These are phyloP conservation scores for Scelioninae gen. 1 DNA, from an alignment of 2,888 invertebrate species.

Conservation along the genomic window DNA sequence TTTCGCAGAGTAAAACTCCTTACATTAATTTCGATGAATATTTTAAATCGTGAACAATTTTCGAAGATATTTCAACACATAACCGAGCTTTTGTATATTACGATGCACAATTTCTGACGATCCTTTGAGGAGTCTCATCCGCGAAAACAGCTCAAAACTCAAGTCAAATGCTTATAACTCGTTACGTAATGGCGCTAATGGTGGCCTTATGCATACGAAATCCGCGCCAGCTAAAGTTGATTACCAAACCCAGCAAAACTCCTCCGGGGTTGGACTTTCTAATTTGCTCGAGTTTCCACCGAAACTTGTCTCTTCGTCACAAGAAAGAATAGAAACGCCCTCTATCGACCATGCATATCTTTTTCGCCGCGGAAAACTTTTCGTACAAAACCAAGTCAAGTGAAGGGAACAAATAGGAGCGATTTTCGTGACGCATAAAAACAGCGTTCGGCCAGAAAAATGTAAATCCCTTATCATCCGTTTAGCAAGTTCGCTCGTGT, in stretches of 20 bases:
- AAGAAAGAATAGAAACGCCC: constrained; percentile 36
- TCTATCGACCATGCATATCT: constrained; percentile 31
- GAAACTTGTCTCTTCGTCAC: constrained; percentile 36
- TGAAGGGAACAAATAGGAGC: constrained; percentile 51
- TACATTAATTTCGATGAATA: no score
- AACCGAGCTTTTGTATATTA: no score
- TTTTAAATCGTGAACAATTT: no score
- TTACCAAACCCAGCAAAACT: constrained; percentile 45
- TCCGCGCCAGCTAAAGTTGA: constrained; percentile 44
- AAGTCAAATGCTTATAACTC: constrained; percentile 41
- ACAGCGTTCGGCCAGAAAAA: constrained; percentile 32
- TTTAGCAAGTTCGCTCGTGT: constrained; percentile 45
- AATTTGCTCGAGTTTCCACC: constrained; percentile 43
- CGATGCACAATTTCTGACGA: neutral
- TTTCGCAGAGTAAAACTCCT: no score
- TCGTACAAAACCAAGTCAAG: constrained; percentile 13
- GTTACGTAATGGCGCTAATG: constrained; percentile 44
- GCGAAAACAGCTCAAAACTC: constrained; percentile 26
- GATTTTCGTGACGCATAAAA: constrained; percentile 38
- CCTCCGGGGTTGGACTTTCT: constrained; percentile 47
- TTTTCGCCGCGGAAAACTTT: constrained; percentile 48
- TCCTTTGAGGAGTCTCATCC: constrained; percentile 18
- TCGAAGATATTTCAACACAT: no score
- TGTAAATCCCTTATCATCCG: constrained; percentile 60
- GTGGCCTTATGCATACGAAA: constrained; percentile 57